phyloP scores from a whole-genome alignment of 2,888 invertebrate species.

The Coenonympha glycerion region DNA sequence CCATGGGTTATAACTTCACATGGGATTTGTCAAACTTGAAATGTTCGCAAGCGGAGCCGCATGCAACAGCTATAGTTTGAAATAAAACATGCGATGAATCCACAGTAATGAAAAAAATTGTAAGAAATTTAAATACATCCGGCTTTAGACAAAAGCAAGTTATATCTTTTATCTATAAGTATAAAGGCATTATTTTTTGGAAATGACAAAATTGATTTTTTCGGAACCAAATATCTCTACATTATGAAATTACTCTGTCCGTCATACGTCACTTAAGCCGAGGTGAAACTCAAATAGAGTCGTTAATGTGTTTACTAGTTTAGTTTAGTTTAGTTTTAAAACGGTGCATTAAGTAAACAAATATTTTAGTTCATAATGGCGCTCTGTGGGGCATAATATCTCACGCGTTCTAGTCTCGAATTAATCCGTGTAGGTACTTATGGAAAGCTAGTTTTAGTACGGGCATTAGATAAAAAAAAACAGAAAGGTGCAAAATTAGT shows the following conservation, averaged over 20 bases:
- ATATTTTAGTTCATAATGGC: slow-evolving; percentile 34
- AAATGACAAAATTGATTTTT: too few species aligned
- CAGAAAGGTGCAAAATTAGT: too few species aligned
- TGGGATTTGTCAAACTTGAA: too few species aligned
- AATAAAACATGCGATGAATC: not conserved
- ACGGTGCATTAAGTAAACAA: slow-evolving; percentile 40
- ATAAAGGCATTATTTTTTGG: too few species aligned
- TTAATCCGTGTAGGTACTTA: slow-evolving; percentile 15
- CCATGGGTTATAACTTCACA: too few species aligned
- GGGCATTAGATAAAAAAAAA: too few species aligned
- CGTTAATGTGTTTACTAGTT: slow-evolving; percentile 42
- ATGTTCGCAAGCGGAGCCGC: too few species aligned
- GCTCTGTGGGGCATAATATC: slow-evolving; percentile 35
- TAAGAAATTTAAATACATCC: too few species aligned
- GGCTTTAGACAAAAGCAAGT: too few species aligned
- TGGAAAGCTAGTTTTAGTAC: too few species aligned
- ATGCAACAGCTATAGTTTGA: slow-evolving; percentile 9
- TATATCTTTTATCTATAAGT: not conserved
- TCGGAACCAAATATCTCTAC: not conserved
- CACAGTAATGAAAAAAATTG: too few species aligned
- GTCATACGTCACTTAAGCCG: slow-evolving; percentile 41
- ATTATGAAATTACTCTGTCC: slow-evolving; percentile 34
- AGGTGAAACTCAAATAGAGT: slow-evolving; percentile 46
- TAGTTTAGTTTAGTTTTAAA: slow-evolving; percentile 35
- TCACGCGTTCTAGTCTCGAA: slow-evolving; percentile 23